Evolutionary conservation across 2,113 vertebrate genomes (phyloP), one percentile per base, ranked within the genome.

Genomic region (Lepisosteus osseus): DNA sequence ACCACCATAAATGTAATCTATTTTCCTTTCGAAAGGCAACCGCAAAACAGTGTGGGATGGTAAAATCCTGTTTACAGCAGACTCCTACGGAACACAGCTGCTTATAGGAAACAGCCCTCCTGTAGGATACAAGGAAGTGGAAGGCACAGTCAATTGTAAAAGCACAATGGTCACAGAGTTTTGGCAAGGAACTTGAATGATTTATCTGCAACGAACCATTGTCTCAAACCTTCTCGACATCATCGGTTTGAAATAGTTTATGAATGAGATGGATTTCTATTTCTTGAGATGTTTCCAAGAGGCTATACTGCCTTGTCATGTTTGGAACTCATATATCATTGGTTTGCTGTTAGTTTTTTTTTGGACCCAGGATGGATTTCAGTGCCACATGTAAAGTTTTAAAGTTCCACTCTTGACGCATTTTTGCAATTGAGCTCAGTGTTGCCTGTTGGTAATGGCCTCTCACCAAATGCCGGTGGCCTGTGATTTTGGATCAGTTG

Each of bases 41-140:
- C 47, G 43, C 63, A 73, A 63, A 67, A 76, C 56, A 67, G 68
- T 67, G 72, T 72, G 66, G 71, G 78, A 61, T 45, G 59, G 61
- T 14, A 68, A 61, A 76, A 77, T 80, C 79, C 77, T 78, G 79
- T 80, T 80, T 79, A 76, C 70, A 62, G 51, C 54, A 66, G 6
- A 45, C n/a, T 57, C 43, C 29, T 54, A 43, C 67, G 42, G n/a
- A 11, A 11, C 42, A n/a, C 81, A 81, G 75, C 77, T 74, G 78
- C 64, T 67, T 40, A 29, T 57, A 71, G 65, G 70, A 72, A 79
- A 47, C 63, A 65, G 62, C 57, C 54, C 43, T 72, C 41, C 51
- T 6, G 47, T 44, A 68, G 51, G 29, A 45, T 44, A 47, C 55
- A 73, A 71, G 82, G 82, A 83, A 77, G 77, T 73, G 6, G 44